A percentile compares a stretch with the other conserved stretches of the same genome.
These are phyloP conservation scores for Myanophis thanlyinensis DNA, from an alignment of 2,113 vertebrate genomes.

Conservation along the genomic window DNA sequence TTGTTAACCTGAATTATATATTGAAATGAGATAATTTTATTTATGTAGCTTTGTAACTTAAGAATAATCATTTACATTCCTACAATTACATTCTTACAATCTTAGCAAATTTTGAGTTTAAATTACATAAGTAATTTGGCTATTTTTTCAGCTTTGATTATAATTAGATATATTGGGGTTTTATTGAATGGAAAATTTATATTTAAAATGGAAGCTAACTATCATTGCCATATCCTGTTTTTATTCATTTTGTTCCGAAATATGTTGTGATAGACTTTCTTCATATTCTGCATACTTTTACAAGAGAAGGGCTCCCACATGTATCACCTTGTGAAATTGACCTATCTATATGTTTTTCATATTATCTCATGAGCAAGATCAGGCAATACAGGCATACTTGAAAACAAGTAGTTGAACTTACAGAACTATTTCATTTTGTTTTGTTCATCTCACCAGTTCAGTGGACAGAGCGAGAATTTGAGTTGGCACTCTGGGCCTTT, in stretches of 20 bases:
- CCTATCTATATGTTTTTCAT: background rate
- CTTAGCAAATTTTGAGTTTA: background rate
- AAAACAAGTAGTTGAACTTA: constrained; percentile 15
- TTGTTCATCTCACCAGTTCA: constrained; percentile 74
- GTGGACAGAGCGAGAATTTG: constrained; percentile 88
- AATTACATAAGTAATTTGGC: background rate
- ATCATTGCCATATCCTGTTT: background rate
- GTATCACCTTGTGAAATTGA: background rate
- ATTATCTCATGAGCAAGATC: background rate
- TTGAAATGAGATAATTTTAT: background rate
- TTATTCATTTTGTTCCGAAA: background rate
- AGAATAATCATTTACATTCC: background rate
- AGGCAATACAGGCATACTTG: background rate
- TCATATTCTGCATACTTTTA: background rate
- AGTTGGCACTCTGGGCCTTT: constrained; percentile 91
- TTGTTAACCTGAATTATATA: background rate
- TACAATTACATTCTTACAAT: background rate
- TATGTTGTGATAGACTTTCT: background rate
- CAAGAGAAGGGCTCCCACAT: background rate
- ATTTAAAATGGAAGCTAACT: background rate
- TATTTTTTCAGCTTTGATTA: background rate
- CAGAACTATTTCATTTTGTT: background rate
- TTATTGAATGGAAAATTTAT: too few relatives aligned
- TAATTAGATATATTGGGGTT: too few relatives aligned
- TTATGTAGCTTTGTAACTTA: background rate